phyloP scores from a whole-genome alignment of 2,797 vertebrate species.

The Columba guinea region DNA sequence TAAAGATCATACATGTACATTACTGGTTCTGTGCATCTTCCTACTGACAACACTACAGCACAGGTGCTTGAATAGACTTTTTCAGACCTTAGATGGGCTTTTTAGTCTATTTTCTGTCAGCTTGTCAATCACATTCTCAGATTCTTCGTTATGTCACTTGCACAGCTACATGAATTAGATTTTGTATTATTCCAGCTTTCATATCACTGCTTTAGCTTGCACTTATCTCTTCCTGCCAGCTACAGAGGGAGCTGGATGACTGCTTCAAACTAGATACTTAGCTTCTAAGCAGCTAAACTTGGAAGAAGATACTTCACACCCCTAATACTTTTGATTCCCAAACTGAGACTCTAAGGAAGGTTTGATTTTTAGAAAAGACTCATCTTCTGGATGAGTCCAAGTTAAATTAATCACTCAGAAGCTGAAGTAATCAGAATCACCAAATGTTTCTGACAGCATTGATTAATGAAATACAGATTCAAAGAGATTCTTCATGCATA shows the following conservation, averaged over 20 bases:
- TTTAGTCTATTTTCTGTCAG: neutral
- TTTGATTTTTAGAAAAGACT: neutral
- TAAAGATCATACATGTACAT: neutral
- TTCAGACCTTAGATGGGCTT: neutral
- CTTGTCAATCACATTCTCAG: neutral
- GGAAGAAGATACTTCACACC: neutral
- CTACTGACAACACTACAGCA: neutral
- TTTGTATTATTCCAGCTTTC: neutral
- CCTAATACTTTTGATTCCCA: neutral
- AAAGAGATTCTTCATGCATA: neutral
- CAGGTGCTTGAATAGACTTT: neutral
- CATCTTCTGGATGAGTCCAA: neutral
- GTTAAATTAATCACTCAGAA: neutral
- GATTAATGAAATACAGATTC: slow-evolving; percentile 25
- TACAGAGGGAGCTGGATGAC: slow-evolving; percentile 52
- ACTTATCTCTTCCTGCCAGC: slow-evolving; percentile 41
- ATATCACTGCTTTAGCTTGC: slow-evolving; percentile 11
- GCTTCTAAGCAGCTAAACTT: slow-evolving; percentile 10
- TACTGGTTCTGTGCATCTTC: neutral
- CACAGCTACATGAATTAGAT: slow-evolving; percentile 28
- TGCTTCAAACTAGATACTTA: neutral
- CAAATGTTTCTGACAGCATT: neutral
- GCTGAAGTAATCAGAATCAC: neutral
- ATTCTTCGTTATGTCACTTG: neutral
- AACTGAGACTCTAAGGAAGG: neutral